phyloP scores from a whole-genome alignment of 1,140 invertebrate species.

The Hormaphis cornu region DNA sequence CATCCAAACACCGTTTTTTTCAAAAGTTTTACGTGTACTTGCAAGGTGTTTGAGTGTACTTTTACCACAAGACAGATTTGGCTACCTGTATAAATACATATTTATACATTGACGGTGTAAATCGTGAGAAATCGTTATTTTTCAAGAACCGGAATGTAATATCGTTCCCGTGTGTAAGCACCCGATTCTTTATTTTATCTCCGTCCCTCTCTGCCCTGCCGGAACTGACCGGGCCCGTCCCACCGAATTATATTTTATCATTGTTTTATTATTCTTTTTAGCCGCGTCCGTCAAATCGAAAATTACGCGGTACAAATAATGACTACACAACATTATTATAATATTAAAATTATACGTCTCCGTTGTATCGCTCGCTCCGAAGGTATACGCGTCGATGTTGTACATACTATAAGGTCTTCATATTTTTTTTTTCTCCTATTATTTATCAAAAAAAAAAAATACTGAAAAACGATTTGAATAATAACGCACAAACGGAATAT shows the following conservation, averaged over 20 bases:
- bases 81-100: too few species aligned
- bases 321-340: conserved; percentile 29
- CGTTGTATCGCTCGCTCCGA: not conserved
- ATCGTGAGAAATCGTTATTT: too few species aligned
- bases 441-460: not conserved
- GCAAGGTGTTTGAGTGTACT: too few species aligned
- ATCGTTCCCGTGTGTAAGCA: not conserved
- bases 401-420: not conserved
- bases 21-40: too few species aligned
- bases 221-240: conserved; percentile 17
- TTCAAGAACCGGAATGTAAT: too few species aligned
- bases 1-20: too few species aligned
- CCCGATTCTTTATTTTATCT: not conserved
- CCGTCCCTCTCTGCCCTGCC: not conserved
- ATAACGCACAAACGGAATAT: not conserved
- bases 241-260: conserved; percentile 30
- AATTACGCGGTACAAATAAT: conserved; percentile 31
- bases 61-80: too few species aligned
- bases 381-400: not conserved
- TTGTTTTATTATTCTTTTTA: conserved; percentile 32
- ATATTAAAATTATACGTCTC: conserved; percentile 27
- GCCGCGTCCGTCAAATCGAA: conserved; percentile 31
- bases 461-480: conserved; percentile 1
- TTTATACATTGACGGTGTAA: too few species aligned
- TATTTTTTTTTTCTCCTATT: not conserved